Percentiles rank a stretch among this genome's conserved stretches.
These are phyloP conservation scores for Lysiphlebus fabarum DNA, from an alignment of 1,140 invertebrate species.

Conservation along the genomic window DNA sequence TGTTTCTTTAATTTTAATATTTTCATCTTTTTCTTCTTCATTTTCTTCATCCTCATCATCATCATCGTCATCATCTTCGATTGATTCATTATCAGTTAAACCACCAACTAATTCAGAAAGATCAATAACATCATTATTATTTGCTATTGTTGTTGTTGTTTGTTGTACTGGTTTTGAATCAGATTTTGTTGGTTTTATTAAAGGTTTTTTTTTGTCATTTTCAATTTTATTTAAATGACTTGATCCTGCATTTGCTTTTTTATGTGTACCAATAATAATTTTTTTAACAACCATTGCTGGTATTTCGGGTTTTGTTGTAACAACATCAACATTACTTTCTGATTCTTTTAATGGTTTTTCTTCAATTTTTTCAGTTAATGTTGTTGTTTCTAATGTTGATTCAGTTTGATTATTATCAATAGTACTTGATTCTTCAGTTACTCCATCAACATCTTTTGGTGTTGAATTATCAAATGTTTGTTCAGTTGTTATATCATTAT, in stretches of 20 bases:
- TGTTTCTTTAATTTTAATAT: conserved; percentile 25
- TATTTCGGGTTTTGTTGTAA: conserved; percentile 20
- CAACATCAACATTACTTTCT: too few relatives aligned
- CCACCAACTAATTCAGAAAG: conserved; percentile 38
- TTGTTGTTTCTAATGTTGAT: conserved; percentile 4
- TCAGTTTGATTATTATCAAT: conserved; percentile 1
- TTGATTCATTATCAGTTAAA: conserved; percentile 29
- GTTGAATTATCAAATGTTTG: background rate
- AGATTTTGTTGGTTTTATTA: conserved; percentile 27
- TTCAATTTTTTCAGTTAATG: conserved; percentile 10
- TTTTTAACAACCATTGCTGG: conserved; percentile 24
- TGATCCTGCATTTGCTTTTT: conserved; percentile 36
- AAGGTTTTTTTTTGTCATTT: conserved; percentile 31
- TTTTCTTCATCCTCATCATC: conserved; percentile 28
- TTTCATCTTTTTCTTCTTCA: conserved; percentile 26
- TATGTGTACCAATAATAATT: conserved; percentile 25
- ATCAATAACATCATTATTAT: conserved; percentile 31
- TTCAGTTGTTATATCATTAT: too few relatives aligned
- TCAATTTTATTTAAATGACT: conserved; percentile 39
- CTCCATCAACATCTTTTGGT: conserved; percentile 6
- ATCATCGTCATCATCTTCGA: conserved; percentile 29
- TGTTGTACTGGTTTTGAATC: conserved; percentile 27
- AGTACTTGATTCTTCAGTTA: background rate
- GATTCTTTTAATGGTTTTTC: background rate
- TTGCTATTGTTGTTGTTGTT: conserved; percentile 38